A percentile compares a stretch with the other conserved stretches of the same genome.
phyloP scores from a whole-genome alignment of 2,797 vertebrate genomes.

The Liparis tanakae region DNA sequence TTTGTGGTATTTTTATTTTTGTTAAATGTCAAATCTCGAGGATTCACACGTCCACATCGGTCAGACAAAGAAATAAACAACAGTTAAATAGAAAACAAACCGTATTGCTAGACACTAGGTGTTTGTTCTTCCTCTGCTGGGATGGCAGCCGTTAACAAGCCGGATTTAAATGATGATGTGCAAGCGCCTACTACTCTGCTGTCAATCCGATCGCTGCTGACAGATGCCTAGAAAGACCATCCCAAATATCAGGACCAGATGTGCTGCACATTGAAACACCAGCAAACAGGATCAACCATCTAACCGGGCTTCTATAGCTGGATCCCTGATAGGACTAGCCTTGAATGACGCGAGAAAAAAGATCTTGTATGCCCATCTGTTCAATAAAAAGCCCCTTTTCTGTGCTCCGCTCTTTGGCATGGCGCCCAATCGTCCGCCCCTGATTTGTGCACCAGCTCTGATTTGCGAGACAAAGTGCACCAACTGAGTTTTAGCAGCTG shows the following conservation, averaged over 20 bases:
- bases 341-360: constrained; percentile 49
- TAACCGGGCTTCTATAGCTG: constrained; percentile 56
- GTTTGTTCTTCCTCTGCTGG: constrained; percentile 41
- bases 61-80: constrained; percentile 23
- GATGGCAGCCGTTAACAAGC: constrained; percentile 73
- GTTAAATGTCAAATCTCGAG: constrained; percentile 24
- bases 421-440: constrained; percentile 41
- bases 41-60: constrained; percentile 26
- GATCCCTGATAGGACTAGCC: constrained; percentile 61
- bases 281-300: constrained; percentile 68
- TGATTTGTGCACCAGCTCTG: constrained; percentile 47
- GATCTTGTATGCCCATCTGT: constrained; percentile 63
- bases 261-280: constrained; percentile 56
- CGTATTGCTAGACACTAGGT: constrained; percentile 7
- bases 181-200: constrained; percentile 70
- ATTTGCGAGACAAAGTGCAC: constrained; percentile 61
- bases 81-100: constrained; percentile 28
- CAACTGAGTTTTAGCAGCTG: constrained; percentile 58
- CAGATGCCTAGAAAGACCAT: constrained; percentile 78
- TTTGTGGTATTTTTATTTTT: constrained; percentile 4
- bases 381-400: constrained; percentile 57
- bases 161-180: constrained; percentile 69
- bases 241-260: constrained; percentile 78
- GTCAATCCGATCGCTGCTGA: constrained; percentile 69
- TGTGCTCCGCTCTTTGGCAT: constrained; percentile 48